A percentile compares a stretch with the other conserved stretches of the same genome.
Conservation (phyloP, 1,140 invertebrate genomes). For the Cheumatopsyche charites region DNA sequence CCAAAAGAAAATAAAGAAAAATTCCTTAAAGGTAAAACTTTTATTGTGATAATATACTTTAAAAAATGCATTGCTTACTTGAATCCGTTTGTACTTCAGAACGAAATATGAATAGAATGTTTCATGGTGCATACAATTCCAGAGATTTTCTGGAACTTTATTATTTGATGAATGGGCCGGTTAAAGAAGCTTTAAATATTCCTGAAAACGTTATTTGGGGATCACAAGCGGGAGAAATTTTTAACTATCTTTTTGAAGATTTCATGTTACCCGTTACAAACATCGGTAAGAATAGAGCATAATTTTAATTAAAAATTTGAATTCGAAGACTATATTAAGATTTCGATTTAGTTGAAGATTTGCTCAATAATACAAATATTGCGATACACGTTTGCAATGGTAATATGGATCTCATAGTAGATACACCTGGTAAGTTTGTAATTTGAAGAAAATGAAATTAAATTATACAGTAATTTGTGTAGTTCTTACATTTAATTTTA, state of each 20-base stretch:
- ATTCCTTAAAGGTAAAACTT: constrained; percentile 15
- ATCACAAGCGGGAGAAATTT: constrained; percentile 66
- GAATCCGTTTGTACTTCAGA: no score
- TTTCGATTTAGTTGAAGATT: constrained; percentile 50
- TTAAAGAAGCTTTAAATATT: constrained; percentile 69
- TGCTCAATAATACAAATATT: constrained; percentile 51
- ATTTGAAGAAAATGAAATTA: constrained; percentile 17
- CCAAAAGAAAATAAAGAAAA: not conserved
- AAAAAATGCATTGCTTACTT: not conserved
- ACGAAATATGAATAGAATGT: no score
- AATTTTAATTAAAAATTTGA: not conserved
- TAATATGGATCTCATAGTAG: constrained; percentile 51
- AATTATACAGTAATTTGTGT: not conserved
- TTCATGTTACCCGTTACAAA: constrained; percentile 85
- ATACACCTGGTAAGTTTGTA: constrained; percentile 48
- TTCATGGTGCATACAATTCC: no score
- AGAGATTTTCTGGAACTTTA: no score
- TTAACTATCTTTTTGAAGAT: constrained; percentile 67
- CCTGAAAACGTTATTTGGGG: constrained; percentile 69
- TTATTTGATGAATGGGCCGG: constrained; percentile 73
- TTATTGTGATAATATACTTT: not conserved
- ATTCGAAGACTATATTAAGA: not conserved
- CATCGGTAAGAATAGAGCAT: constrained; percentile 60
- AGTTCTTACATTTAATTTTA: not conserved
- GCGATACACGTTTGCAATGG: constrained; percentile 52